Evolutionary conservation across 2,113 vertebrate species (phyloP), one percentile per base, ranked within the genome.

Genomic region (Elachura formosa): DNA sequence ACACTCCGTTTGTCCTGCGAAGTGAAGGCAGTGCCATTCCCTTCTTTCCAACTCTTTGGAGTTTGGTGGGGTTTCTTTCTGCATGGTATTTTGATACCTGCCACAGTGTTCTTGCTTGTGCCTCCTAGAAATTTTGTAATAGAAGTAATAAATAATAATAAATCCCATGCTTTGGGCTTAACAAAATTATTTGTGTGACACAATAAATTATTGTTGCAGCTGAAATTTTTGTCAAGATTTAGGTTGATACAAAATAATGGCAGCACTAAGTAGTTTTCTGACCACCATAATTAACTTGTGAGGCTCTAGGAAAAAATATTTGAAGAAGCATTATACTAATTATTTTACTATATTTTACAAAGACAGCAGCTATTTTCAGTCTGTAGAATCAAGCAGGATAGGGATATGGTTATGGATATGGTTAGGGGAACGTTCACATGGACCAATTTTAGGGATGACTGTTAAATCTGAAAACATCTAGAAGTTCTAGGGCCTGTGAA

Each of bases 81-180:
- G 9, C 3, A 3, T 0, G 0, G n/a, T 72, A 33, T 25, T 3
- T 0, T 31, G 29, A 22, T 66, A 51, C 36, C 52, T 82, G 81
- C 69, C 68, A 40, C 7, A 1, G 24, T 18, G 33, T 22, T 89
- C 61, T 67, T 84, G 61, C 52, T 46, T 59, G 34, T 67, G 66
- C 28, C 54, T 84, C 84, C 28, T 40, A 22, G 36, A 26, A 63
- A 12, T 63, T 84, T 78, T 49, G 13, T 56, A 82, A 48, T 45
- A 52, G 8, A 84, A 91, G 28, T 25, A 51, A 10, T 25, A 51
- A 10, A 3, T 46, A 69, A 58, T 38, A 86, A 69, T 33, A 73
- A 80, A 74, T n/a, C 43, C 71, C 19, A 7, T 58, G 34, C 29
- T 86, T 89, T 41, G 31, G 31, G 4, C 23, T 52, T 73, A 38